These are phyloP conservation scores for Macrobrachium rosenbergii DNA, from an alignment of 1,140 invertebrate genomes.

Conservation along the genomic window DNA sequence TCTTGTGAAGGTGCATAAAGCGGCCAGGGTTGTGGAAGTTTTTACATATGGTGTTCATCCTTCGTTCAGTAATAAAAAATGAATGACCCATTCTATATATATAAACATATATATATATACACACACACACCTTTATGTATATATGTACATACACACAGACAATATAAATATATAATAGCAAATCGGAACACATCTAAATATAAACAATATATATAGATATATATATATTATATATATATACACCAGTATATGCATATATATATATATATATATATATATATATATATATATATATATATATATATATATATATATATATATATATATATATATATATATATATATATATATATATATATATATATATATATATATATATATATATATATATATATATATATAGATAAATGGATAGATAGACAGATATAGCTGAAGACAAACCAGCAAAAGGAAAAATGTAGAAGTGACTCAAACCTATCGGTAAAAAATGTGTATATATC, in stretches of 20 bases:
- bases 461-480: too few species aligned
- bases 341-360: not conserved
- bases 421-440: too few species aligned
- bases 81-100: not conserved
- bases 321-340: not conserved
- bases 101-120: constrained; percentile 2
- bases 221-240: constrained; percentile 5
- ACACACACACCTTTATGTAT: not conserved
- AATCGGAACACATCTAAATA: too few species aligned
- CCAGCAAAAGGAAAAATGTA: too few species aligned
- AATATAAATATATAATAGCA: not conserved
- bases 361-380: not conserved
- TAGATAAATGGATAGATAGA: too few species aligned
- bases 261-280: not conserved
- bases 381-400: not conserved
- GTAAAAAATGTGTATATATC: too few species aligned
- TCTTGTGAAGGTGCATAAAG: too few species aligned
- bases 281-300: not conserved
- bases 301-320: not conserved
- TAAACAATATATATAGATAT: not conserved
- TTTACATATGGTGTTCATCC: too few species aligned
- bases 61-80: too few species aligned
- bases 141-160: not conserved
- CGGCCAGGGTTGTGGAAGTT: too few species aligned
- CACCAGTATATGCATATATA: not conserved